phyloP scores from a whole-genome alignment of 2,888 invertebrate genomes.

The Xestia ashworthii region DNA sequence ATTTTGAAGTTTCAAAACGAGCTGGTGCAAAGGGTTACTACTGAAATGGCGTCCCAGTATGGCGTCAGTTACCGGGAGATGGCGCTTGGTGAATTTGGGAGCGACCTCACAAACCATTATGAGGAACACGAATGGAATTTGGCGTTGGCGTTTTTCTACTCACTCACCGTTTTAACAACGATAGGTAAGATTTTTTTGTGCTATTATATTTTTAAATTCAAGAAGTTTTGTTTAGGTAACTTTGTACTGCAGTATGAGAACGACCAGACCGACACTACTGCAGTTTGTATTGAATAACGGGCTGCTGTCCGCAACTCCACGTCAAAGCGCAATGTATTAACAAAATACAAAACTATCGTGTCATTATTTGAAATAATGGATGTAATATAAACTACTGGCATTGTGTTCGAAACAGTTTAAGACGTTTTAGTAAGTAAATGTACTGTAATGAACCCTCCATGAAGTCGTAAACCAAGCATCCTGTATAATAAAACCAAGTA shows the following conservation, averaged over 20 bases:
- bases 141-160: constrained; percentile 97
- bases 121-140: constrained; percentile 96
- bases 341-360: background rate
- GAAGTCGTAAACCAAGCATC: background rate
- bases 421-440: background rate
- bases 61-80: constrained; percentile 89
- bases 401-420: background rate
- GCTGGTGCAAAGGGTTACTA: constrained; percentile 94
- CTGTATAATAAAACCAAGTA: background rate
- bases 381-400: background rate
- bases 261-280: background rate
- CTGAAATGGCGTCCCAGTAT: constrained; percentile 93
- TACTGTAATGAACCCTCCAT: background rate
- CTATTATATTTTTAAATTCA: constrained; percentile 48
- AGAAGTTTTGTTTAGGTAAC: constrained; percentile 25
- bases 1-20: constrained; percentile 96
- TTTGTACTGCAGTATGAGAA: background rate
- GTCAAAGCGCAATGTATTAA: too few relatives aligned
- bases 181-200: constrained; percentile 92
- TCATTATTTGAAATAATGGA: background rate
- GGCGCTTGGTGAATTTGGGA: constrained; percentile 87
- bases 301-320: too few relatives aligned
- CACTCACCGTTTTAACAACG: constrained; percentile 97
- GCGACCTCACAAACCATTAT: constrained; percentile 84
- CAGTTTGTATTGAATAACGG: too few relatives aligned